Percentiles rank a stretch among this genome's conserved stretches.
Evolutionary conservation across 2,113 vertebrate species (phyloP).

Genomic region (Callaeas wilsoni): DNA sequence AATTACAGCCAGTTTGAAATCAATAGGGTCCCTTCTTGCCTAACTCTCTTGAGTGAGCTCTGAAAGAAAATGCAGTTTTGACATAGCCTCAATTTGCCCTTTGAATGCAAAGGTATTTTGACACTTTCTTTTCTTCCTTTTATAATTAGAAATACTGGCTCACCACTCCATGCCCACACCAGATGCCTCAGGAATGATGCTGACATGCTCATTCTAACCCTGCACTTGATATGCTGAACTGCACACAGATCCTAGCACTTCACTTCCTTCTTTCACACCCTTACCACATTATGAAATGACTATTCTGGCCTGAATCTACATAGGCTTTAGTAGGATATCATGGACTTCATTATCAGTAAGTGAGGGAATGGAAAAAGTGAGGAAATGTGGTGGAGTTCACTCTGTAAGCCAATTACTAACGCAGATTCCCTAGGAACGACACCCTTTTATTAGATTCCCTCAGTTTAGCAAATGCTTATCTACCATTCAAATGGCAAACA

Average conservation of each 20-base stretch:
- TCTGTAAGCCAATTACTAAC: not conserved
- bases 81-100: not conserved
- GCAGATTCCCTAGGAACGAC: not conserved
- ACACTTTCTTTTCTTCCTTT: not conserved
- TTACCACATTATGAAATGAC: not conserved
- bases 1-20: not conserved
- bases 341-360: not conserved
- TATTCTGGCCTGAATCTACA: not conserved
- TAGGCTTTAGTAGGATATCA: not conserved
- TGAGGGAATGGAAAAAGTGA: conserved; percentile 38
- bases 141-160: not conserved
- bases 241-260: not conserved
- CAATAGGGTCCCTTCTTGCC: not conserved
- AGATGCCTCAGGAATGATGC: not conserved
- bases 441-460: not conserved
- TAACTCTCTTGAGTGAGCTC: not conserved
- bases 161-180: not conserved
- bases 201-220: not conserved
- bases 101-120: not conserved
- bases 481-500: not conserved
- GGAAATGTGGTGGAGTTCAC: not conserved
- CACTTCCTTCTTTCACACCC: not conserved
- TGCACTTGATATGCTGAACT: not conserved
- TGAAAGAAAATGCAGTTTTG: not conserved
- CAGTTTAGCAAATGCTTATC: not conserved